phyloP scores from a whole-genome alignment of 2,888 invertebrate genomes.

The Strigamia maritima region DNA sequence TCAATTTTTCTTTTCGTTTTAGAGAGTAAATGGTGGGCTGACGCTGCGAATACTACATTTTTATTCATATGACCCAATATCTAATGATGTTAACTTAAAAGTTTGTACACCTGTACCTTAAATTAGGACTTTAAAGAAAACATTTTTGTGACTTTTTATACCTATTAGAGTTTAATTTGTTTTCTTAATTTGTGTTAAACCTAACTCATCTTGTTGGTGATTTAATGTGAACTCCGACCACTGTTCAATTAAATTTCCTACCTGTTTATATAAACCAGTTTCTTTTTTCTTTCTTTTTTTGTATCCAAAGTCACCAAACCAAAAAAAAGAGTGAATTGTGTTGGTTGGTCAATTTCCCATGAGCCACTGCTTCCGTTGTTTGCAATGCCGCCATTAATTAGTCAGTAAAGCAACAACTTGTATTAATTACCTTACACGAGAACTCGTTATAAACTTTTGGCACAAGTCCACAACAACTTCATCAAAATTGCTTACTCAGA shows the following conservation, averaged over 20 bases:
- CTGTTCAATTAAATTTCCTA: neutral
- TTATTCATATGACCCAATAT: no score
- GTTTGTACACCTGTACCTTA: no score
- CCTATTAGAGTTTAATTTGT: no score
- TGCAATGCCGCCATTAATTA: conserved; percentile 27
- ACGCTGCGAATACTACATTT: no score
- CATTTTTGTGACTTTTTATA: no score
- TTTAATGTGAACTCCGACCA: neutral
- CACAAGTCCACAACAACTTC: conserved; percentile 17
- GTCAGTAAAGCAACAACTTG: neutral
- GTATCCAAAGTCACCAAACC: neutral
- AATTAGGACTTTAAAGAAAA: no score
- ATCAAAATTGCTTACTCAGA: conserved; percentile 24
- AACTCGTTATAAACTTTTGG: neutral
- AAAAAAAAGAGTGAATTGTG: neutral
- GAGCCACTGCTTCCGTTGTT: neutral
- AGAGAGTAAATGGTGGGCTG: no score
- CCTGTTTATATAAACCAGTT: conserved; percentile 15
- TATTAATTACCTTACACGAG: conserved; percentile 6
- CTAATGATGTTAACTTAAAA: no score
- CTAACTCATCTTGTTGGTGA: neutral
- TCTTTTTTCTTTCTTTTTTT: neutral
- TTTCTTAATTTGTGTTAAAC: neutral
- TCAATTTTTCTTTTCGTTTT: no score
- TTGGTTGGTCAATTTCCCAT: conserved; percentile 26